Base-by-base conservation (phyloP, 2,797 vertebrate genomes). In the Anniella stebbinsi region DNA sequence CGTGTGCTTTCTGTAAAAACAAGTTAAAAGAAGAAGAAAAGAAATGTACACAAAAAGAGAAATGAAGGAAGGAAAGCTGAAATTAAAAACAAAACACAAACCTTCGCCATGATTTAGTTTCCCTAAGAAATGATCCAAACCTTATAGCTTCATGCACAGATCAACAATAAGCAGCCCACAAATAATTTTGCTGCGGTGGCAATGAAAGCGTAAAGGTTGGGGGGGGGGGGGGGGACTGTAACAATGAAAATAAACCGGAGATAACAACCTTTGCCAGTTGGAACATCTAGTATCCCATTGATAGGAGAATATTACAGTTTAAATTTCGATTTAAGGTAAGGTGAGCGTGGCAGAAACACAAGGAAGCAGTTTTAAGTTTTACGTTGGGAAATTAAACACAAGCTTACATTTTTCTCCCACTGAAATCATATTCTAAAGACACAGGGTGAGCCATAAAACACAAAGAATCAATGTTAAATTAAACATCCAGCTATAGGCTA, bases 1-100 rank as follows among this genome's bases (percentile, higher is more conserved):
- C 4, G 92, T 95, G 94, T 90, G 28, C 76, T 10, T 82, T 67
- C 87, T 82, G 83, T 89, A 89, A 95, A 93, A 94, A 84, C n/a
- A 93, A 92, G 89, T 36, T 45, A 3, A 45, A 45, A 60, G 76
- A 45, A 45, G 45, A 45, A 45, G 45, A 90, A 77, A 91, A 33
- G 90, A 92, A 82, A 93, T 87, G 81, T 87, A 69, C 25, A 76
- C 0, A 81, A 91, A 51, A 87, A 86, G 81, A 76, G 76, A 89
- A 89, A 88, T 93, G 86, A 82, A 41, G 54, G 54, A 66, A 84
- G 70, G 87, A 13, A 92, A 66, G 17, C 13, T 17, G 45, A 80
- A 41, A 41, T 63, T 63, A 63, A 63, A 63, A 25, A 15, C 60
- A 21, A 63, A 25, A 63, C 60, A 63, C 21, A 63, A 63, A 63